Evolutionary conservation across 2,888 invertebrate species (phyloP).

Genomic region (Eupelmus urozonus): DNA sequence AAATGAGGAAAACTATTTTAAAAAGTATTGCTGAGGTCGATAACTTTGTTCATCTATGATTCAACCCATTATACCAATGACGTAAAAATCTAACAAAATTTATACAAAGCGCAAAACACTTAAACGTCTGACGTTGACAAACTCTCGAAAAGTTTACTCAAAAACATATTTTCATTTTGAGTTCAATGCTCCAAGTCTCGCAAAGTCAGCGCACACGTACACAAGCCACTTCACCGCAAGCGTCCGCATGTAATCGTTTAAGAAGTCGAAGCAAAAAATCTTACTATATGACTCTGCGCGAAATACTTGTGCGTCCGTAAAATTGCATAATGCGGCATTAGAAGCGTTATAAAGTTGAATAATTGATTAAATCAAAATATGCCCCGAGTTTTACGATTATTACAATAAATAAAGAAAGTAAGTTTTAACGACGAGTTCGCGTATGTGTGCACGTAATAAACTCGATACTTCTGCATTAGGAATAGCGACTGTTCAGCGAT

Average conservation of each 20-base stretch:
- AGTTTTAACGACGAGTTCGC: too few relatives aligned
- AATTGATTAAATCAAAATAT: conserved; percentile 37
- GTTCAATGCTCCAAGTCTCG: conserved; percentile 21
- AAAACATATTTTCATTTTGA: conserved; percentile 9
- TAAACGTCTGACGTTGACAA: neutral
- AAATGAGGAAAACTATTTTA: too few relatives aligned
- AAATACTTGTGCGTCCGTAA: neutral
- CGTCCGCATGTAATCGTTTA: conserved; percentile 27
- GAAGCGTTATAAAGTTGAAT: conserved; percentile 36
- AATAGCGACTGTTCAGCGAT: conserved; percentile 18
- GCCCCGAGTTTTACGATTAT: conserved; percentile 18
- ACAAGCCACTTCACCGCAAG: neutral
- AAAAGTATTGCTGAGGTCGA: too few relatives aligned
- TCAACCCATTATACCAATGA: too few relatives aligned
- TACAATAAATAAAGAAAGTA: conserved; percentile 3
- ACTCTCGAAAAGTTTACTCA: too few relatives aligned
- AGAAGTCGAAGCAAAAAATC: too few relatives aligned
- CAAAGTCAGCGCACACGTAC: neutral
- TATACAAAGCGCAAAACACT: too few relatives aligned
- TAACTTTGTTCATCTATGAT: too few relatives aligned
- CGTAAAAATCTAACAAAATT: too few relatives aligned
- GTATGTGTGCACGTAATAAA: too few relatives aligned
- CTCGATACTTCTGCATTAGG: neutral
- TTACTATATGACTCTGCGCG: neutral
- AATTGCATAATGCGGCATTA: conserved; percentile 18